A percentile compares a stretch with the other conserved stretches of the same genome.
These are phyloP conservation scores for human DNA, from an alignment of 2,113 vertebrate species.

Conservation along the genomic window DNA sequence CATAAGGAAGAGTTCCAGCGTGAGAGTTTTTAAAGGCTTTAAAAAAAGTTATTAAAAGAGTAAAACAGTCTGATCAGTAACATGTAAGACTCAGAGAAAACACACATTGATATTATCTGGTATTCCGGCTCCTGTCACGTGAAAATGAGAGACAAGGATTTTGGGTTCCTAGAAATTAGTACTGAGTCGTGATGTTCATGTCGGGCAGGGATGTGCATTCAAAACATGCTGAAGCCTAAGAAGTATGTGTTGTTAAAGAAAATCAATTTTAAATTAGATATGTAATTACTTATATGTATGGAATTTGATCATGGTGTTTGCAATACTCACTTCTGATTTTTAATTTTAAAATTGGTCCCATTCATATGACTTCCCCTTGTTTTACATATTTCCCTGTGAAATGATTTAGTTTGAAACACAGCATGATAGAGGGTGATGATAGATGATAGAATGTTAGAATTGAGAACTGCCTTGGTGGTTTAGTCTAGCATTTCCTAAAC, in stretches of 20 bases:
- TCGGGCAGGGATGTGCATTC: neutral
- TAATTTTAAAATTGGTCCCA: neutral
- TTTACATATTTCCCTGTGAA: neutral
- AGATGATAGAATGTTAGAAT: neutral
- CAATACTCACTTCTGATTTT: neutral
- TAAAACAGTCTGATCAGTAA: neutral
- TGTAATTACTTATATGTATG: neutral
- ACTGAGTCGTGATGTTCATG: neutral
- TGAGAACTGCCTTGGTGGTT: neutral
- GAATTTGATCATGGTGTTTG: neutral
- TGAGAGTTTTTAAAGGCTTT: neutral
- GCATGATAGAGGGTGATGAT: neutral
- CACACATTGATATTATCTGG: neutral
- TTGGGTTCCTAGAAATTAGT: neutral
- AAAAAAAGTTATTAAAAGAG: neutral
- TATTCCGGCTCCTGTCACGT: neutral
- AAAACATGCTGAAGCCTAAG: neutral
- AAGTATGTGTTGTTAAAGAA: neutral
- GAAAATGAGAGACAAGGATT: neutral
- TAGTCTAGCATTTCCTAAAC: neutral
- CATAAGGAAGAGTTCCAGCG: conserved; percentile 22
- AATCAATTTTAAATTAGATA: neutral
- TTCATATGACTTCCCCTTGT: neutral
- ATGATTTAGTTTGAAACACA: neutral
- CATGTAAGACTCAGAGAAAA: neutral